Conservation (phyloP, 2,888 invertebrate species). For the Eristalis tenax region DNA sequence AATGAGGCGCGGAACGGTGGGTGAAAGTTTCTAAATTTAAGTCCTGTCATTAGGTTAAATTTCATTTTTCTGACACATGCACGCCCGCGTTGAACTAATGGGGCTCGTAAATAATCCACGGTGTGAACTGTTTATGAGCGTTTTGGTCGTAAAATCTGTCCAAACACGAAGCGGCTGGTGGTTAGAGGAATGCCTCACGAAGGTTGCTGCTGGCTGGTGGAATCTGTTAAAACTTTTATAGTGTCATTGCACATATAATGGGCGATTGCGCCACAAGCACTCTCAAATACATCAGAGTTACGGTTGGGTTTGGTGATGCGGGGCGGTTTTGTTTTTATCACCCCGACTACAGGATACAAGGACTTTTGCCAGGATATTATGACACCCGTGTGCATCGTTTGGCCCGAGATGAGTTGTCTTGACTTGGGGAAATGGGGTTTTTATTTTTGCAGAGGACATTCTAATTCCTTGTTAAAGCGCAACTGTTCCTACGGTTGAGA, state of each 20-base stretch:
- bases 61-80: neutral
- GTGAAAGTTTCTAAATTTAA: slow-evolving; percentile 49
- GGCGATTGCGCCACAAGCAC: neutral
- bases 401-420: slow-evolving; percentile 1
- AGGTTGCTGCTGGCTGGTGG: neutral
- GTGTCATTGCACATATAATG: slow-evolving; percentile 19
- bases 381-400: slow-evolving; percentile 62
- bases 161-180: slow-evolving; percentile 33
- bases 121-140: slow-evolving; percentile 67
- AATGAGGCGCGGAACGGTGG: neutral
- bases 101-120: slow-evolving; percentile 65
- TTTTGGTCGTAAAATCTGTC: slow-evolving; percentile 65
- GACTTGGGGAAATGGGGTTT: neutral
- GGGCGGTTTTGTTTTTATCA: slow-evolving; percentile 28
- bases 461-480: neutral
- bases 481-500: neutral
- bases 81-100: slow-evolving; percentile 51
- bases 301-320: neutral
- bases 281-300: neutral
- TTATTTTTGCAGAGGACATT: neutral
- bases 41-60: slow-evolving; percentile 68
- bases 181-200: neutral
- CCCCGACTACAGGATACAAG: slow-evolving; percentile 38
- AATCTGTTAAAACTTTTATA: slow-evolving; percentile 24
- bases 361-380: slow-evolving; percentile 49